Percentiles rank a stretch among this genome's conserved stretches.
These are phyloP conservation scores for Arctopsyche grandis DNA, from an alignment of 1,140 invertebrate genomes.

Conservation along the genomic window DNA sequence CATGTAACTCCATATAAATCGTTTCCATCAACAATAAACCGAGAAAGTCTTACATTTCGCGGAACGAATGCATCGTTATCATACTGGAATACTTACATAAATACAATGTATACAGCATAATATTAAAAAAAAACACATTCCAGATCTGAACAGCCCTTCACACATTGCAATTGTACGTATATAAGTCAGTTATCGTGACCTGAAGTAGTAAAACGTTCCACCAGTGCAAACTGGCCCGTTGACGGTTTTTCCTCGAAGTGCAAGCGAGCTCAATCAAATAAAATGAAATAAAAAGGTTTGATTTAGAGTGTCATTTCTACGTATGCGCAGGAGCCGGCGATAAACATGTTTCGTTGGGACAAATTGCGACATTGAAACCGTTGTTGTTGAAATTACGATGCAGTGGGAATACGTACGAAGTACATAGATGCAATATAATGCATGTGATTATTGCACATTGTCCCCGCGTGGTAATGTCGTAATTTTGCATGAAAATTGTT, in stretches of 20 bases:
- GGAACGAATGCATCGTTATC: too few relatives aligned
- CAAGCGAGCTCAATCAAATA: conserved; percentile 9
- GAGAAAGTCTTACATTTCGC: too few relatives aligned
- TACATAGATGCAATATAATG: conserved; percentile 2
- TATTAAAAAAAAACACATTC: too few relatives aligned
- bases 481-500: conserved; percentile 5
- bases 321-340: neutral
- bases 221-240: neutral
- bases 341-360: neutral
- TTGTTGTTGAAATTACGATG: conserved; percentile 5
- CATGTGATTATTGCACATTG: conserved; percentile 31
- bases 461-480: conserved; percentile 11
- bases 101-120: too few relatives aligned
- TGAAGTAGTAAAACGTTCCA: conserved; percentile 26
- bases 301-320: neutral
- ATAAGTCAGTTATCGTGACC: conserved; percentile 25
- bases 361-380: conserved; percentile 19
- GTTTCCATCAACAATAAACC: too few relatives aligned
- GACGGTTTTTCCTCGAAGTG: conserved; percentile 28
- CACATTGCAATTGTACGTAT: neutral
- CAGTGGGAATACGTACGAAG: neutral
- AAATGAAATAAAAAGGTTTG: conserved; percentile 6
- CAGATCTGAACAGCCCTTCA: too few relatives aligned
- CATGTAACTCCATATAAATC: too few relatives aligned
- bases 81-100: too few relatives aligned